Percentiles rank a stretch among this genome's conserved stretches.
Conservation (phyloP, 2,113 vertebrate genomes). For the Dermatemys mawii region DNA sequence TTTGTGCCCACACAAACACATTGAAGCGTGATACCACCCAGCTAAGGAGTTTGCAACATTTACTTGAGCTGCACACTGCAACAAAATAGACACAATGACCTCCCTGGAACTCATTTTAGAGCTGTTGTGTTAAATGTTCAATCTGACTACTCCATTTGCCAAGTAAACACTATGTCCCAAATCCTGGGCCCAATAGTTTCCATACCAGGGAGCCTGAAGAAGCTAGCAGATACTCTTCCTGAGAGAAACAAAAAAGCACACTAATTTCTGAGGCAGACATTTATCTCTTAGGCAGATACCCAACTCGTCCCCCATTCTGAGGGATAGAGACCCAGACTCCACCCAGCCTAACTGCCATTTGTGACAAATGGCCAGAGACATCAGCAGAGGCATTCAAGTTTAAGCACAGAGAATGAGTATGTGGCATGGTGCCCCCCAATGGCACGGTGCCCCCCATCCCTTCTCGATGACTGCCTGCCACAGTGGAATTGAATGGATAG, state of each 20-base stretch:
- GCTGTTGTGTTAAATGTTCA: background rate
- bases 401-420: background rate
- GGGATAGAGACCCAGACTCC: background rate
- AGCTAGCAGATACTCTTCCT: fast-evolving
- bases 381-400: background rate
- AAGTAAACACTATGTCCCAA: background rate
- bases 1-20: background rate
- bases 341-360: fast-evolving
- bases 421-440: background rate
- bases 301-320: background rate
- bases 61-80: background rate
- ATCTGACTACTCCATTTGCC: background rate
- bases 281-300: background rate
- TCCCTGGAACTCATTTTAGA: background rate
- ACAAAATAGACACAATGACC: background rate
- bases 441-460: background rate
- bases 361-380: background rate
- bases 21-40: background rate
- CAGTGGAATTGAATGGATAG: background rate
- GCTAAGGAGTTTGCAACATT: background rate
- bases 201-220: background rate
- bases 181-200: background rate
- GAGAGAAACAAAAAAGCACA: background rate
- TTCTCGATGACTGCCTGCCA: background rate
- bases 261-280: background rate